A percentile compares a stretch with the other conserved stretches of the same genome.
Conservation (phyloP, 2,888 invertebrate genomes). For the Dioctria rufipes region DNA sequence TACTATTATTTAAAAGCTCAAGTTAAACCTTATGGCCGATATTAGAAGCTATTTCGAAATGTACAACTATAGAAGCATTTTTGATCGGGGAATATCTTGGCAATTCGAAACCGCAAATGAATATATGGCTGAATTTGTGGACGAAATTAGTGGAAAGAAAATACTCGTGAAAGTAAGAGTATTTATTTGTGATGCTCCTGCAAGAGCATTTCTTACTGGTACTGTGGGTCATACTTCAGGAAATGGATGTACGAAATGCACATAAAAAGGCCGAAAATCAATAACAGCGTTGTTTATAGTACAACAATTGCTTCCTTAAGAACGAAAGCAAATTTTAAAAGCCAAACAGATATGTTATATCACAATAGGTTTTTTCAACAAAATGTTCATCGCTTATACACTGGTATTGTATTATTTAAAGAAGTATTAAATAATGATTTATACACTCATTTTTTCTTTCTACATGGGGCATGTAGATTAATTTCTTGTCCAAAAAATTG, state of each 20-base stretch:
- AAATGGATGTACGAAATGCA: conserved; percentile 49
- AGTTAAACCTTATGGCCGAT: neutral
- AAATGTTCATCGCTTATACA: conserved; percentile 3
- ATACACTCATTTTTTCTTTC: too few species aligned
- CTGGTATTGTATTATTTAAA: too few species aligned
- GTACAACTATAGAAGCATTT: neutral
- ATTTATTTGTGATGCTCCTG: conserved; percentile 40
- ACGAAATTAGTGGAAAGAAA: neutral
- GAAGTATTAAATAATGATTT: too few species aligned
- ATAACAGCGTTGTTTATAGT: conserved; percentile 16
- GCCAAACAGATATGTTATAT: neutral
- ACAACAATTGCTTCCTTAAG: neutral
- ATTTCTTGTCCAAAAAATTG: too few species aligned
- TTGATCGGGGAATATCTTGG: neutral
- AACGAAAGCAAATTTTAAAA: conserved; percentile 37
- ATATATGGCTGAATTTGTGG: neutral
- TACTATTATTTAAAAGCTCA: neutral
- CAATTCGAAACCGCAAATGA: neutral
- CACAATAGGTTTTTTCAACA: neutral
- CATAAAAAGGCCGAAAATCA: conserved; percentile 23
- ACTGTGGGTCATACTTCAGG: conserved; percentile 42
- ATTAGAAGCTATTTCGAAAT: neutral
- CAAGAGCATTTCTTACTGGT: conserved; percentile 36
- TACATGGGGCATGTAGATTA: too few species aligned
- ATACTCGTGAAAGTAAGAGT: neutral